Percentiles rank a stretch among this genome's conserved stretches.
phyloP scores from a whole-genome alignment of 2,888 invertebrate species.

The Noctua janthe region DNA sequence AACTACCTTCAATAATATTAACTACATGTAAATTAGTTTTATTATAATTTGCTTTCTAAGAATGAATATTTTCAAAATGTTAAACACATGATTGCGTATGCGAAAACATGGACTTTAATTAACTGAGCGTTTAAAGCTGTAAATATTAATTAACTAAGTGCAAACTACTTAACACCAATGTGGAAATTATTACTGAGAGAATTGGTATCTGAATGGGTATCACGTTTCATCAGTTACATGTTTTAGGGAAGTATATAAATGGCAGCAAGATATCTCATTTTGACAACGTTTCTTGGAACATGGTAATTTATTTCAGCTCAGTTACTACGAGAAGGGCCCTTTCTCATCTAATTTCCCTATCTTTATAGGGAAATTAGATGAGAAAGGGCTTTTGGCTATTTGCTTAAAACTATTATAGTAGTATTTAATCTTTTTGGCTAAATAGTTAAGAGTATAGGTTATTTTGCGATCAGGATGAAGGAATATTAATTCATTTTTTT shows the following conservation, averaged over 20 bases:
- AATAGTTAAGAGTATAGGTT: neutral
- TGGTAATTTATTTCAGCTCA: neutral
- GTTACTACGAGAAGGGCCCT: neutral
- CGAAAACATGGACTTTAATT: conserved; percentile 56
- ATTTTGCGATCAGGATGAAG: neutral
- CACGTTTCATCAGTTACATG: conserved; percentile 43
- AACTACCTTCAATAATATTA: conserved; percentile 32
- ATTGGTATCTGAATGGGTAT: conserved; percentile 48
- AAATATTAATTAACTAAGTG: conserved; percentile 63
- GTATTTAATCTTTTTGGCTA: neutral
- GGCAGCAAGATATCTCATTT: neutral
- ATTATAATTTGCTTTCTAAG: conserved; percentile 47
- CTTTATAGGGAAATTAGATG: no score
- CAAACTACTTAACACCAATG: conserved; percentile 59
- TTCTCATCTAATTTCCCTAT: neutral
- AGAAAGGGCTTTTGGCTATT: no score
- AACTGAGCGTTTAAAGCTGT: conserved; percentile 51
- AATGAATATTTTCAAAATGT: conserved; percentile 58
- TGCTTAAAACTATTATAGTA: neutral
- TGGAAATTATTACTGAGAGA: conserved; percentile 41
- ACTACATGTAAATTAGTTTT: conserved; percentile 43
- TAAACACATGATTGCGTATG: conserved; percentile 50
- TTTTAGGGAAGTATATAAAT: conserved; percentile 22
- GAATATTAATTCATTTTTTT: neutral
- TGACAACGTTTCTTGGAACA: conserved; percentile 1